Conservation (phyloP, 2,888 invertebrate species). For the Dinocampus coccinellae region DNA sequence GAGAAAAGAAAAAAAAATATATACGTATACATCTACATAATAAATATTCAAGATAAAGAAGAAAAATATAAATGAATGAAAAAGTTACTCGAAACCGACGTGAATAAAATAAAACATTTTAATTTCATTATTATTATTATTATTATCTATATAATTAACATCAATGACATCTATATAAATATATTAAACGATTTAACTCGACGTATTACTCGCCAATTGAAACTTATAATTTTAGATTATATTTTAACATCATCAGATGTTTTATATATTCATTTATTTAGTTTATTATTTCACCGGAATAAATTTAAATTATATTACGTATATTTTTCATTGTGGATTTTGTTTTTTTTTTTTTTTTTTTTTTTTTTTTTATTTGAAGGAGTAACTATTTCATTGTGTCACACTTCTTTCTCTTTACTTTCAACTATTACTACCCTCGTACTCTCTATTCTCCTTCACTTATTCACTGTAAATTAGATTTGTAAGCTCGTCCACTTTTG, state of each 20-base stretch:
- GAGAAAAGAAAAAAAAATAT: neutral
- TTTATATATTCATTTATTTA: neutral
- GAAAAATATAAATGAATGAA: neutral
- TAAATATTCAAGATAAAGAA: too few relatives aligned
- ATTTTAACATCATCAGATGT: neutral
- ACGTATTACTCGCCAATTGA: neutral
- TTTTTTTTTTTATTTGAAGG: too few relatives aligned
- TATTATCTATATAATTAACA: neutral
- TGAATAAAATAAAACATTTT: neutral
- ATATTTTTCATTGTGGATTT: too few relatives aligned
- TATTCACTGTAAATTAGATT: conserved; percentile 24
- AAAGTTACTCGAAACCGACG: neutral
- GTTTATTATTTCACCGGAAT: neutral
- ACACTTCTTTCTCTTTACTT: too few relatives aligned
- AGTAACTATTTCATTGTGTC: too few relatives aligned
- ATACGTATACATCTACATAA: neutral
- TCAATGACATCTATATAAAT: too few relatives aligned
- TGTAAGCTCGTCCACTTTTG: conserved; percentile 25
- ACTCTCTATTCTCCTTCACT: neutral
- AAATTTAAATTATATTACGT: too few relatives aligned
- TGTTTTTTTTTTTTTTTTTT: too few relatives aligned
- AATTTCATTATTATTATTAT: neutral
- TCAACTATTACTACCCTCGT: neutral
- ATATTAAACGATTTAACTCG: too few relatives aligned
- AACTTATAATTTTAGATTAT: neutral